Percentiles rank a stretch among this genome's conserved stretches.
phyloP scores from a whole-genome alignment of 2,797 vertebrate species.

The Nothura maculosa region DNA sequence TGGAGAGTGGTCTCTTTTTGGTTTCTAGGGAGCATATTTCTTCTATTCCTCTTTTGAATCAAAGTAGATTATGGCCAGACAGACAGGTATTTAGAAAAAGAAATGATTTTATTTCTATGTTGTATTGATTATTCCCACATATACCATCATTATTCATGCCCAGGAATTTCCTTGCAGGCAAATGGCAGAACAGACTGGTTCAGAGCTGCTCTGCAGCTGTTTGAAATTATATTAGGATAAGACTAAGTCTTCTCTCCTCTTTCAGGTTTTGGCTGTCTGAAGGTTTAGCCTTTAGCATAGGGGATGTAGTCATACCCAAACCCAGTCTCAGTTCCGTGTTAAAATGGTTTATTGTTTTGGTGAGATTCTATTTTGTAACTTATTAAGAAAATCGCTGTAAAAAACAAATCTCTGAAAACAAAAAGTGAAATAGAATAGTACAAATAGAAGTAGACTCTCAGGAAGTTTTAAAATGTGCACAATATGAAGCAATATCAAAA shows the following conservation, averaged over 20 bases:
- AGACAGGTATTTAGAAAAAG: constrained; percentile 27
- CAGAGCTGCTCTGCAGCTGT: constrained; percentile 48
- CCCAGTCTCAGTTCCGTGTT: not conserved
- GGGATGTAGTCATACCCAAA: not conserved
- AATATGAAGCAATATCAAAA: not conserved
- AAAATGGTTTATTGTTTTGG: not conserved
- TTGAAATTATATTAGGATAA: constrained; percentile 43
- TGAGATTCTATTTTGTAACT: not conserved
- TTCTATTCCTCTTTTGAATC: not conserved
- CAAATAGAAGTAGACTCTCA: not conserved
- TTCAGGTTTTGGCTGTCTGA: not conserved
- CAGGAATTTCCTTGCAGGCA: constrained; percentile 59
- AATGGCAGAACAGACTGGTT: constrained; percentile 27
- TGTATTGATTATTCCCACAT: constrained; percentile 46
- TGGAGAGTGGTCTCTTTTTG: not conserved
- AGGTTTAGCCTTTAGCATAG: not conserved
- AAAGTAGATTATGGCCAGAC: constrained; percentile 11
- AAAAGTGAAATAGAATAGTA: not conserved
- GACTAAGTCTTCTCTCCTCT: not conserved
- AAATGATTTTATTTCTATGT: constrained; percentile 55
- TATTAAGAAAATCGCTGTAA: not conserved
- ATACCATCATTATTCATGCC: constrained; percentile 54
- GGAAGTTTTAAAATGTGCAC: not conserved
- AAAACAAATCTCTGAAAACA: not conserved
- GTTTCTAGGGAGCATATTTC: constrained; percentile 18